Conservation (phyloP, 2,888 invertebrate genomes). For the Eupithecia exiguata region DNA sequence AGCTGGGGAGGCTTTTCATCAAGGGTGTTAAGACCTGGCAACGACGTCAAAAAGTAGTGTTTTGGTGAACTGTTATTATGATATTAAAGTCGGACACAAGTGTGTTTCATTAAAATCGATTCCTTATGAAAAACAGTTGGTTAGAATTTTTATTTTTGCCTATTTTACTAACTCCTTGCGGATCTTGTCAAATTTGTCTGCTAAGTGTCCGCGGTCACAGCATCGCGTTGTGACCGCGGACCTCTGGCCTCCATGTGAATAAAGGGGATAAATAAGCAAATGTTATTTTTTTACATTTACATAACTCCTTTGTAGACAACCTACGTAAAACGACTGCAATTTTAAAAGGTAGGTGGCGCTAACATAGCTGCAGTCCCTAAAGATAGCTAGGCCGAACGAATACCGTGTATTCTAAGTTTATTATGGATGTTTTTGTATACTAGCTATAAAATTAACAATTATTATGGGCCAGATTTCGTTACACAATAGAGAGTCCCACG, state of each 20-base stretch:
- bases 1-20: background rate
- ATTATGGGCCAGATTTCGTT: slow-evolving; percentile 48
- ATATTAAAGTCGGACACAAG: too few species aligned
- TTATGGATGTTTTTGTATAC: background rate
- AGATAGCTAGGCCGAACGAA: background rate
- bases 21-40: background rate
- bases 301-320: background rate
- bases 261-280: background rate
- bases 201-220: too few species aligned
- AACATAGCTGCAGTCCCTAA: background rate
- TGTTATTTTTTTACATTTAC: background rate
- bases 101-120: too few species aligned
- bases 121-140: too few species aligned
- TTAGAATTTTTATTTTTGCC: too few species aligned
- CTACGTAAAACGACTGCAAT: background rate
- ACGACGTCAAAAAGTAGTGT: too few species aligned
- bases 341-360: background rate
- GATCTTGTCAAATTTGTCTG: too few species aligned
- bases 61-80: too few species aligned
- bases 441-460: background rate
- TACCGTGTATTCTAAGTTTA: background rate
- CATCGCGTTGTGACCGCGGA: too few species aligned
- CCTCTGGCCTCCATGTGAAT: too few species aligned
- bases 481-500: slow-evolving; percentile 60
- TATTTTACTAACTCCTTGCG: too few species aligned